Evolutionary conservation across 2,888 invertebrate species (phyloP).

Genomic region (Lacanobia wlatinum): DNA sequence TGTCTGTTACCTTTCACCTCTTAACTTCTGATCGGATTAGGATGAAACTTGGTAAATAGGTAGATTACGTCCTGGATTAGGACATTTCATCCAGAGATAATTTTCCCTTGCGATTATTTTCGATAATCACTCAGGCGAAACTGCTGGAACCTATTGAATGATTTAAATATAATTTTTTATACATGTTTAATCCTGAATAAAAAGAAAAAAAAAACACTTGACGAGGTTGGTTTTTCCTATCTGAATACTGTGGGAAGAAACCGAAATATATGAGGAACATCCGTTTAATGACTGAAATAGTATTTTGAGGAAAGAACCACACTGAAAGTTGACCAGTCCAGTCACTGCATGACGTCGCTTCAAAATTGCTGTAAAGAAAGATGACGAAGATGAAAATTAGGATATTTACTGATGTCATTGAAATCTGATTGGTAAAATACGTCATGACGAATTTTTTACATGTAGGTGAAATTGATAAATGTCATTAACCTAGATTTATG

Average conservation of each 20-base stretch:
- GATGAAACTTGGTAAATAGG: too few relatives aligned
- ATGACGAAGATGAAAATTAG: conserved; percentile 12
- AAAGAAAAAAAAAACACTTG: not conserved
- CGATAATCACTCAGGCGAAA: too few relatives aligned
- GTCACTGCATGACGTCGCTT: not conserved
- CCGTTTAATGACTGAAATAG: not conserved
- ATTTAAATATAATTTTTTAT: too few relatives aligned
- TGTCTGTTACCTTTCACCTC: too few relatives aligned
- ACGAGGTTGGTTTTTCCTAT: not conserved
- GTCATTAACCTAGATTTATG: conserved; percentile 14
- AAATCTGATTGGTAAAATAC: not conserved
- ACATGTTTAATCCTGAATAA: not conserved
- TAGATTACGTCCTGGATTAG: too few relatives aligned
- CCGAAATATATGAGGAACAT: not conserved
- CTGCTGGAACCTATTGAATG: too few relatives aligned
- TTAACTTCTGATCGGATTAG: too few relatives aligned
- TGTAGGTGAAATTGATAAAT: conserved; percentile 17
- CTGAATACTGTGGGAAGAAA: not conserved
- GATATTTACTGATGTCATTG: not conserved
- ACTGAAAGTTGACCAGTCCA: not conserved
- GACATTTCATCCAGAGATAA: too few relatives aligned
- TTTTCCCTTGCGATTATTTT: not conserved
- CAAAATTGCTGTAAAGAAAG: not conserved
- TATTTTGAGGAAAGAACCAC: not conserved
- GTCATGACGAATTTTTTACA: not conserved